phyloP scores from a whole-genome alignment of 1,140 invertebrate species.

The Spodoptera frugiperda region DNA sequence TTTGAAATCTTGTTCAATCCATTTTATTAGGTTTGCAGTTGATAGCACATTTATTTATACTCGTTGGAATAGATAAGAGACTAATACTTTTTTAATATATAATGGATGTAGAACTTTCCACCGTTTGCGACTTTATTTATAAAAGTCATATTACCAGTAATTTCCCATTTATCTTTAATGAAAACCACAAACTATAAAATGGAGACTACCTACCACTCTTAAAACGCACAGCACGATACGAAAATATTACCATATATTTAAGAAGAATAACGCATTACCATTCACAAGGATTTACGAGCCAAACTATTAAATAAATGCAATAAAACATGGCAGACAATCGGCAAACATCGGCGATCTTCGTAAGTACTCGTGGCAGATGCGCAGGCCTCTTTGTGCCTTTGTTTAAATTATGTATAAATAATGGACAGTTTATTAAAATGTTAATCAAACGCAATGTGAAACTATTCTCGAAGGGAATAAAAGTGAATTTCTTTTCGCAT shows the following conservation, averaged over 20 bases:
- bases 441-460: slow-evolving; percentile 43
- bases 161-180: background rate
- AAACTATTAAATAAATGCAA: slow-evolving; percentile 34
- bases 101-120: too few species aligned
- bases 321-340: slow-evolving; percentile 33
- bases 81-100: too few species aligned
- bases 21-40: too few species aligned
- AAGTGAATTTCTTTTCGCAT: slow-evolving; percentile 29
- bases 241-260: slow-evolving; percentile 27
- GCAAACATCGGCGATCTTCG: slow-evolving; percentile 35
- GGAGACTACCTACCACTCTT: slow-evolving; percentile 7
- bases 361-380: slow-evolving; percentile 22
- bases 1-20: background rate
- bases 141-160: slow-evolving; percentile 14
- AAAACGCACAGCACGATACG: background rate
- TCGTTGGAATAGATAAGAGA: too few species aligned
- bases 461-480: slow-evolving; percentile 37
- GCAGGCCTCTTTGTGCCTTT: slow-evolving; percentile 36
- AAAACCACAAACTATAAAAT: slow-evolving; percentile 10
- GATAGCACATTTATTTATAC: too few species aligned
- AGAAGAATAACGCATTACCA: slow-evolving; percentile 27
- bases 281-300: slow-evolving; percentile 23
- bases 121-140: too few species aligned
- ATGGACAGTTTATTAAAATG: slow-evolving; percentile 42
- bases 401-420: slow-evolving; percentile 42